Conservation (phyloP, 2,888 invertebrate species). For the Crocallis elinguaria region DNA sequence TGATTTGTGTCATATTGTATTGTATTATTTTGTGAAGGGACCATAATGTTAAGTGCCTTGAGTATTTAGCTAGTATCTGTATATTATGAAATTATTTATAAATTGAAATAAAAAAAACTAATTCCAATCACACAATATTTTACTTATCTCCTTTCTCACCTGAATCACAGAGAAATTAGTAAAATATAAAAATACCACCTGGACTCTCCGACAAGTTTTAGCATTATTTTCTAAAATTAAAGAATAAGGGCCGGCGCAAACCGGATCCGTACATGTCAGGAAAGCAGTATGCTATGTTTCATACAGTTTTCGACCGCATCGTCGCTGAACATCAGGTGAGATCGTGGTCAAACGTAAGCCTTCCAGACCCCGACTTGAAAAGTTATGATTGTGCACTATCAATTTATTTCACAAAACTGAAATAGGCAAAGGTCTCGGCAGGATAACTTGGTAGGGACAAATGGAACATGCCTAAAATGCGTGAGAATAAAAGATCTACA, state of each 20-base stretch:
- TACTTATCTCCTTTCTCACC: conserved; percentile 13
- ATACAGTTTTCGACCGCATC: no score
- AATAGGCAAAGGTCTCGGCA: no score
- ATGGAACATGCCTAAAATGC: no score
- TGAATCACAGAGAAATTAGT: neutral
- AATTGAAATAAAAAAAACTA: conserved; percentile 55
- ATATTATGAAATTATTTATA: conserved; percentile 64
- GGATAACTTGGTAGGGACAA: no score
- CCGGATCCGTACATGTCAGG: no score
- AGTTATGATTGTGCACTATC: neutral
- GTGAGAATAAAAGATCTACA: conserved; percentile 51
- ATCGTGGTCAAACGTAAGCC: no score
- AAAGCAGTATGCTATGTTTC: no score
- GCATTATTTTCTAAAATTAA: no score
- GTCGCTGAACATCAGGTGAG: no score
- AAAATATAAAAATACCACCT: neutral
- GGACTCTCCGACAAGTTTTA: neutral
- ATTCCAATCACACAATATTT: conserved; percentile 44
- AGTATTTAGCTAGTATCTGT: conserved; percentile 63
- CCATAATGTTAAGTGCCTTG: conserved; percentile 82
- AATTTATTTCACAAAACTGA: no score
- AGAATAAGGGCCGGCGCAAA: no score
- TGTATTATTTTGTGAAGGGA: conserved; percentile 53
- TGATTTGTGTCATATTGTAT: conserved; percentile 27
- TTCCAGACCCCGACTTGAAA: no score